Percentiles rank a stretch among this genome's conserved stretches.
Evolutionary conservation across 2,888 invertebrate species (phyloP).

Genomic region (Rapana venosa): DNA sequence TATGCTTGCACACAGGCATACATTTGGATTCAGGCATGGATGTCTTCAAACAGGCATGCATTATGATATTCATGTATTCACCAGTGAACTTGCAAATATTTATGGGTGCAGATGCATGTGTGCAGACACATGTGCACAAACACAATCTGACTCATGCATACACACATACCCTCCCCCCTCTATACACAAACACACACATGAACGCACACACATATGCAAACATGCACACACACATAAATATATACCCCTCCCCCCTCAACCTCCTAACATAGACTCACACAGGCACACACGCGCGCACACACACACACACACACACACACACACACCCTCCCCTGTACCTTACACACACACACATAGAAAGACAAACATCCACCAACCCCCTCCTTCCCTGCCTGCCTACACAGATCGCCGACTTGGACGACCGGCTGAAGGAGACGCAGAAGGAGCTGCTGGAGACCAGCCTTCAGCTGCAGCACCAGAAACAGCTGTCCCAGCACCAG

Average conservation of each 20-base stretch:
- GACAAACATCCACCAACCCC: no score
- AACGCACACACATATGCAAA: not conserved
- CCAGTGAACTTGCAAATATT: no score
- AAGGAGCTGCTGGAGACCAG: constrained; percentile 64
- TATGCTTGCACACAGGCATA: no score
- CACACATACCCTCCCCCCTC: not conserved
- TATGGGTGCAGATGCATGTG: no score
- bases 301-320: no score
- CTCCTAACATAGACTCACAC: not conserved
- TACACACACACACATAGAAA: no score
- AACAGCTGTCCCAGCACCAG: constrained; percentile 62
- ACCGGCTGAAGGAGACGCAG: constrained; percentile 64
- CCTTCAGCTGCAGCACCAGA: constrained; percentile 60
- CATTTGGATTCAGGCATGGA: no score
- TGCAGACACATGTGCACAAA: not conserved
- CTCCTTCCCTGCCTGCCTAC: not conserved
- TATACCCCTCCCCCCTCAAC: not conserved
- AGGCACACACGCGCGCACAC: no score
- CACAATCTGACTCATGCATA: not conserved
- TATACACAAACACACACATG: not conserved
- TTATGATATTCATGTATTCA: no score
- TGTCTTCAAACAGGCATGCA: no score
- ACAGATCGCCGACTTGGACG: constrained; percentile 69
- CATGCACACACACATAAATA: not conserved
- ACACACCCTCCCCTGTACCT: no score